Base-by-base conservation (phyloP, 2,113 vertebrate genomes). In the Micronycteris hirsuta region DNA sequence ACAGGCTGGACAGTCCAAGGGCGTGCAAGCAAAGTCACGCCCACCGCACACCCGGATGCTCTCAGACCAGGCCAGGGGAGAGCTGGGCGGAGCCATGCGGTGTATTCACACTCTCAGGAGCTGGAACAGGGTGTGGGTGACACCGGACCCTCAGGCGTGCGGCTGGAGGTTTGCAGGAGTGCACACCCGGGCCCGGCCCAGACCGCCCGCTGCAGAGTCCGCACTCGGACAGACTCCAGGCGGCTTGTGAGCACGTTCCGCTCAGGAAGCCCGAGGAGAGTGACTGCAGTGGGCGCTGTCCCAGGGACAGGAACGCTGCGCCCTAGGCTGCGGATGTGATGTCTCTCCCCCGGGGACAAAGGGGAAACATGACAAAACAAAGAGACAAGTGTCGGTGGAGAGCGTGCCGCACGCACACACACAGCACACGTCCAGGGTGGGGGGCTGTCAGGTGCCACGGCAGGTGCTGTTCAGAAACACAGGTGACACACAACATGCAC, bases 291-390 rank as follows among this genome's bases (percentile, higher is more conserved):
- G 2, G 1, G 5, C 20, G 78, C 45, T 2, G 28, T 17, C 45
- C 9, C 11, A 5, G 43, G 13, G n/a, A 14, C 4, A 45, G 36
- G 5, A 2, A 0, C 4, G 0, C 47, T 14, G 24, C 13, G 7
- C 5, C 7, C 5, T 0, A 3, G 15, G 3, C 7, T 4, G 7
- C 3, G 0, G 47, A 33, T 15, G 12, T 7, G 14, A 33, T 0
- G 74, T 1, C n/a, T 38, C 28, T 2, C 49, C 49, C 45, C 45
- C 5, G 7, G 12, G 52, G 61, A 65, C 28, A 16, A 2, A 49
- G 26, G 54, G 1, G 26, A 3, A 8, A 17, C 33, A 11, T 41
- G 12, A 43, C 14, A 6, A 9, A 26, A 12, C 3, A 38, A 8
- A 58, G 52, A 56, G 52, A 16, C 15, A 26, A 24, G n/a, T n/a